Conservation (phyloP, 2,888 invertebrate genomes). For the Apodemia mormo region DNA sequence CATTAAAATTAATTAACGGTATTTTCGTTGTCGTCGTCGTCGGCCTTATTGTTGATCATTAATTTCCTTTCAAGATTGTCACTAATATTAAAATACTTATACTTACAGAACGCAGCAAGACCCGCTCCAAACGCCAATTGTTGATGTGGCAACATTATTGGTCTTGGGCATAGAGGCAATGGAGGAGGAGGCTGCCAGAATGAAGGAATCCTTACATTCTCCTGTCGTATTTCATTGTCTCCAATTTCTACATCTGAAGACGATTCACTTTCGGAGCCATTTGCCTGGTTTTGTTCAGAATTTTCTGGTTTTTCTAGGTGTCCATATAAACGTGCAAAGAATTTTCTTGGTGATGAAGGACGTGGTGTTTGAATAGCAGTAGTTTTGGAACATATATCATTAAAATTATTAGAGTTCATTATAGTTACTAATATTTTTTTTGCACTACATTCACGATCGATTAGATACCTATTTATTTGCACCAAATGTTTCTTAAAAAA, state of each 20-base stretch:
- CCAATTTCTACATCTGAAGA: constrained; percentile 75
- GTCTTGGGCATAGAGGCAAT: constrained; percentile 68
- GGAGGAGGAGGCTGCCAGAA: constrained; percentile 63
- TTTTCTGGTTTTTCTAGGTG: constrained; percentile 82
- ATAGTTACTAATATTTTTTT: not conserved
- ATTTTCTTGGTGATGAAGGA: constrained; percentile 90
- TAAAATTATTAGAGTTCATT: constrained; percentile 13
- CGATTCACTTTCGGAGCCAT: constrained; percentile 60
- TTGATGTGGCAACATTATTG: constrained; percentile 68
- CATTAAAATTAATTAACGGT: too few species aligned
- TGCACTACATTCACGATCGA: not conserved
- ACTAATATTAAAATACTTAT: not conserved
- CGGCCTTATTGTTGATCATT: too few species aligned
- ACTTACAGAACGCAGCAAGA: constrained; percentile 82
- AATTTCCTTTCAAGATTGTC: too few species aligned
- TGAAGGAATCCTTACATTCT: constrained; percentile 42
- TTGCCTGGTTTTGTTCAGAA: constrained; percentile 42
- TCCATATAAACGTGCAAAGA: constrained; percentile 90
- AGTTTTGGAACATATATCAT: constrained; percentile 43
- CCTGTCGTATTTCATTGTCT: constrained; percentile 43
- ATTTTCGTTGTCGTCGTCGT: too few species aligned
- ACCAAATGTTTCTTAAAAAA: not conserved
- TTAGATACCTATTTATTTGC: not conserved
- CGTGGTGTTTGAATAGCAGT: constrained; percentile 59
- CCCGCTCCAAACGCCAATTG: constrained; percentile 83